Evolutionary conservation across 2,888 invertebrate genomes (phyloP).

Genomic region (Buathra laborator): DNA sequence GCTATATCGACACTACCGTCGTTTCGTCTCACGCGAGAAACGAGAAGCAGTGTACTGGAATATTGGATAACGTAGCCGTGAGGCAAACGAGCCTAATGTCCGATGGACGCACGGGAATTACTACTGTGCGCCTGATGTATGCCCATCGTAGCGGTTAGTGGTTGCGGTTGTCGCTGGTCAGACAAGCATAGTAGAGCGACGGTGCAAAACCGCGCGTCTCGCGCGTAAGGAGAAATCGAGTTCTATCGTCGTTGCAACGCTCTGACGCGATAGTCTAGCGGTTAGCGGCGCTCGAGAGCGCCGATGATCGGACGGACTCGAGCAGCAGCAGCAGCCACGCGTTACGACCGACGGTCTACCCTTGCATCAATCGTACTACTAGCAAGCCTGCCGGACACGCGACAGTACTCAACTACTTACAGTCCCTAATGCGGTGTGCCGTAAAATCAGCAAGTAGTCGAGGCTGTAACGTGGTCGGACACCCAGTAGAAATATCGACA

Average conservation of each 20-base stretch:
- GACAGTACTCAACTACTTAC: slow-evolving; percentile 31
- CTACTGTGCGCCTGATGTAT: slow-evolving; percentile 41
- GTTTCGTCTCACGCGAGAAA: background rate
- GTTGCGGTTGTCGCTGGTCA: slow-evolving; percentile 71
- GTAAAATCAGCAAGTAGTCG: slow-evolving; percentile 55
- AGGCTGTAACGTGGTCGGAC: slow-evolving; percentile 48
- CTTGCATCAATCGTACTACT: slow-evolving; percentile 43
- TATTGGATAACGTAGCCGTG: slow-evolving; percentile 3
- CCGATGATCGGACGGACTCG: slow-evolving; percentile 45
- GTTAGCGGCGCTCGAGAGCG: slow-evolving; percentile 50
- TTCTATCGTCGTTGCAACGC: slow-evolving; percentile 23
- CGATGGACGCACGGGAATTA: slow-evolving; percentile 42
- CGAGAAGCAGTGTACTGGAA: background rate
- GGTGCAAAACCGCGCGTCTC: slow-evolving; percentile 51
- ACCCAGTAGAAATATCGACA: slow-evolving; percentile 3
- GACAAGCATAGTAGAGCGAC: slow-evolving; percentile 65
- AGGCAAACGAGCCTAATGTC: slow-evolving; percentile 36
- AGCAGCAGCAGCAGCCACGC: slow-evolving; percentile 34
- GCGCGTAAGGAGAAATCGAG: slow-evolving; percentile 62
- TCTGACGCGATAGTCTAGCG: slow-evolving; percentile 33
- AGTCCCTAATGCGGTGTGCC: slow-evolving; percentile 5
- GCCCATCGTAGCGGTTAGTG: slow-evolving; percentile 68
- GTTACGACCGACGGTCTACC: slow-evolving; percentile 15
- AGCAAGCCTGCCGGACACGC: slow-evolving; percentile 33
- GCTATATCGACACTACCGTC: background rate